Conservation (phyloP, 2,113 vertebrate genomes). For the Jacana jacana region DNA sequence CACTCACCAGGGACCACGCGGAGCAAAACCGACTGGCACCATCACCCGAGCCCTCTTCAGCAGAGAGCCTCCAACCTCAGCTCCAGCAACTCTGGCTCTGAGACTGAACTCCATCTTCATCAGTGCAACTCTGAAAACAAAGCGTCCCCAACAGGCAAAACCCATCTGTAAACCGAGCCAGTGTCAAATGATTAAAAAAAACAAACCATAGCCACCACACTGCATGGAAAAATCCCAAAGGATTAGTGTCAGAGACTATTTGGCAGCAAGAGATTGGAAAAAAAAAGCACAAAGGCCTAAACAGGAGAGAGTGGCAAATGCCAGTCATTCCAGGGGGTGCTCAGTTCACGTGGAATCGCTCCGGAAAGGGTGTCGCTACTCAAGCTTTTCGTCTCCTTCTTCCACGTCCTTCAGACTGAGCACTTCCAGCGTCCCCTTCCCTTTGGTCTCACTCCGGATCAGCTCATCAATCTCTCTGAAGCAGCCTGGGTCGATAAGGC, state of each 20-base stretch:
- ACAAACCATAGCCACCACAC: not conserved
- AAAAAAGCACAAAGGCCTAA: not conserved
- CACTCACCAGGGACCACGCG: not conserved
- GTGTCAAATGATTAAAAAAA: not conserved
- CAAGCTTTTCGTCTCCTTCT: conserved; percentile 93
- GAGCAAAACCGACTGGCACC: not conserved
- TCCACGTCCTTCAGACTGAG: conserved; percentile 95
- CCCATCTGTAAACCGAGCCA: not conserved
- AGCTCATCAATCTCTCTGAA: conserved; percentile 97
- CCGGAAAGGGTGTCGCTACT: conserved; percentile 45
- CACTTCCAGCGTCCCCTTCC: conserved; percentile 89
- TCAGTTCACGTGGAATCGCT: not conserved
- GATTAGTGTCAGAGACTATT: conserved; percentile 8
- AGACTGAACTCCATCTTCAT: not conserved
- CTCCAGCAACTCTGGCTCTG: not conserved
- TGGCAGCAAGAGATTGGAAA: conserved; percentile 31
- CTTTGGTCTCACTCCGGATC: conserved; percentile 92
- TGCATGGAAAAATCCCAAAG: not conserved
- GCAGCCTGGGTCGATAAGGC: conserved; percentile 94
- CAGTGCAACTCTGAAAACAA: not conserved
- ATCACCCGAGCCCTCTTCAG: not conserved
- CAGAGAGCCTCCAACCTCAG: not conserved
- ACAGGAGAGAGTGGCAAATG: not conserved
- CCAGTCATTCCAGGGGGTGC: not conserved
- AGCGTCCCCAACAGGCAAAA: not conserved